These are phyloP conservation scores for Drosophila ambigua DNA, from an alignment of 1,140 invertebrate species.

Conservation along the genomic window DNA sequence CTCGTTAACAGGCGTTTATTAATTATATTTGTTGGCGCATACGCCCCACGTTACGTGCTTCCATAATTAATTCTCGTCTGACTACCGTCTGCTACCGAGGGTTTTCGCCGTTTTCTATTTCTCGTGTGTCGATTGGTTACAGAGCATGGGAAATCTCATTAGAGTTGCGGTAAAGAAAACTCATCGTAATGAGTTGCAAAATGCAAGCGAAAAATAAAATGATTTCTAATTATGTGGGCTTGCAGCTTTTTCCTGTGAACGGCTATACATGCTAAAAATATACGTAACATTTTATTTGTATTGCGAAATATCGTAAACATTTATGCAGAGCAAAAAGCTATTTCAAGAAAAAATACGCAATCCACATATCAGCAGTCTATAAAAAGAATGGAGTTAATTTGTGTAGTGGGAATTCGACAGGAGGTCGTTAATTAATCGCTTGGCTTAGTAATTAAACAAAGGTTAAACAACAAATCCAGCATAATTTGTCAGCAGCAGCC, in stretches of 20 bases:
- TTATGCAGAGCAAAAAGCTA: constrained; percentile 8
- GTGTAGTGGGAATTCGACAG: constrained; percentile 14
- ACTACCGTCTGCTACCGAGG: too few relatives aligned
- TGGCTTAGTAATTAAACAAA: constrained; percentile 69
- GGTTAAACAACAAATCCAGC: constrained; percentile 35
- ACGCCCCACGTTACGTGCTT: constrained; percentile 25
- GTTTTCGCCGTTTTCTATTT: too few relatives aligned
- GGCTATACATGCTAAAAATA: too few relatives aligned
- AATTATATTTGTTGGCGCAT: constrained; percentile 54
- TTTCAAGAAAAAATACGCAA: neutral
- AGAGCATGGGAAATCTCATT: too few relatives aligned
- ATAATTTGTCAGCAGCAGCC: constrained; percentile 60
- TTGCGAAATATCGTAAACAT: too few relatives aligned
- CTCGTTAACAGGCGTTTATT: constrained; percentile 66
- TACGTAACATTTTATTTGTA: too few relatives aligned
- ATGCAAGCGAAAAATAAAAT: too few relatives aligned
- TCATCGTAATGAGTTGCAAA: too few relatives aligned
- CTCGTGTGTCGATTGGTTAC: too few relatives aligned
- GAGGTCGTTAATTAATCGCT: constrained; percentile 54
- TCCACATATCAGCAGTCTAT: neutral
- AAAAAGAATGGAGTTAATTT: constrained; percentile 1
- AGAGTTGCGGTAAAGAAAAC: too few relatives aligned
- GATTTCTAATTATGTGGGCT: too few relatives aligned
- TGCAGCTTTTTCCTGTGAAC: too few relatives aligned
- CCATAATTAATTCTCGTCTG: constrained; percentile 47